These are phyloP conservation scores for Luscinia megarhynchos DNA, from an alignment of 2,797 vertebrate genomes.

Conservation along the genomic window DNA sequence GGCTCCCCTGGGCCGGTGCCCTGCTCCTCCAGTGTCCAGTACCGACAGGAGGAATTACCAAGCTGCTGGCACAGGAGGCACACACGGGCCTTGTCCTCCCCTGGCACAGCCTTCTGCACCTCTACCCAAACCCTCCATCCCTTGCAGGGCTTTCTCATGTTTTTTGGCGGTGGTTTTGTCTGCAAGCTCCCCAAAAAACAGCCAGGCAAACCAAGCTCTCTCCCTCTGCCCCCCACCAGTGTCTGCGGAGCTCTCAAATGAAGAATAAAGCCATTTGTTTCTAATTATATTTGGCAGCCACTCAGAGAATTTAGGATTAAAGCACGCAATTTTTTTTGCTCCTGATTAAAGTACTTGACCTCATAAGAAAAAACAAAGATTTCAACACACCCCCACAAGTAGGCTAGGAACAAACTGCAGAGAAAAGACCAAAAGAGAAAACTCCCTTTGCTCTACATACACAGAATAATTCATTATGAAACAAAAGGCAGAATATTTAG, in stretches of 20 bases:
- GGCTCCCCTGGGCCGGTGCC: neutral
- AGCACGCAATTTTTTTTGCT: constrained; percentile 51
- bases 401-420: constrained; percentile 17
- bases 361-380: constrained; percentile 64
- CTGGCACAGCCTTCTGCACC: neutral
- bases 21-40: neutral
- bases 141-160: neutral
- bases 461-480: constrained; percentile 54
- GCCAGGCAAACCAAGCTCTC: neutral
- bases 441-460: constrained; percentile 31
- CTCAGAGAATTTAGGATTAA: constrained; percentile 62
- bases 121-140: neutral
- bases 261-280: constrained; percentile 70
- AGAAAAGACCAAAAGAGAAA: constrained; percentile 18
- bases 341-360: constrained; percentile 69
- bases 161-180: neutral
- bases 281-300: constrained; percentile 67
- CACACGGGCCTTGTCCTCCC: fast-evolving
- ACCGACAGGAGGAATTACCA: neutral
- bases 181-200: neutral
- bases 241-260: constrained; percentile 13
- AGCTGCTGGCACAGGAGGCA: neutral
- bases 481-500: constrained; percentile 52
- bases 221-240: neutral
- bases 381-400: constrained; percentile 42